Base-by-base conservation (phyloP, 1,140 invertebrate species). In the Aphelinus atriplicis region DNA sequence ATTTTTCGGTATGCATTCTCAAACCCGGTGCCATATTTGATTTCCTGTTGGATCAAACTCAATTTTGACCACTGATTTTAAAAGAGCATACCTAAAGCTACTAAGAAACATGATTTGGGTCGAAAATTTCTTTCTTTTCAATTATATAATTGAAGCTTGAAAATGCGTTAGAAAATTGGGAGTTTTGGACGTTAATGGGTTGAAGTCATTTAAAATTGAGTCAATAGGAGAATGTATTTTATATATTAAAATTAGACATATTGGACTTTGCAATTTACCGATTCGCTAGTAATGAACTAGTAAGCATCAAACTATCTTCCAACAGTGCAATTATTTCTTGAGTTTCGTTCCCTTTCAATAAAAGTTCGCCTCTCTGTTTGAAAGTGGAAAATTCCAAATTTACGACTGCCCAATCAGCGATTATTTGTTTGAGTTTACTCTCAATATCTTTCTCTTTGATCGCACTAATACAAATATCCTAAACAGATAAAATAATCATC, bases 361-460 rank as follows among this genome's bases (percentile, higher is more conserved):
- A 83, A 2, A 97, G 82, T 81, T 97, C 95, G 1, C 95, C 96
- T 82, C 95, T 89, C 78, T 92, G 93, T 86, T 97, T 97, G 81
- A 97, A 97, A n/a, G 86, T 83, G 1, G 91, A 85, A 81, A 97
- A 95, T 46, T 92, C 89, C n/a, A 97, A 88, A 81, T 95, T 92
- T n/a, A 94, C 89, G 1, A 91, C 80, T 0, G 91, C 87, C 95
- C 95, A 97, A 85, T 96, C 95, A 4, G 91, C 90, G 67, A 94
- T 93, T 0, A 97, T 91, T 88, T 94, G 92, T 79, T 94, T 95
- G 53, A 97, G 82, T 88, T 96, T 97, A 1, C 93, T 93, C 88
- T 97, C 95, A 78, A 97, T 97, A 80, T 97, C 95, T 81, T 94
- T 93, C 87, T 97, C 95, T 88, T 96, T 97, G 0, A 95, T 92